phyloP scores from a whole-genome alignment of 2,888 invertebrate species.

The Deilephila elpenor region DNA sequence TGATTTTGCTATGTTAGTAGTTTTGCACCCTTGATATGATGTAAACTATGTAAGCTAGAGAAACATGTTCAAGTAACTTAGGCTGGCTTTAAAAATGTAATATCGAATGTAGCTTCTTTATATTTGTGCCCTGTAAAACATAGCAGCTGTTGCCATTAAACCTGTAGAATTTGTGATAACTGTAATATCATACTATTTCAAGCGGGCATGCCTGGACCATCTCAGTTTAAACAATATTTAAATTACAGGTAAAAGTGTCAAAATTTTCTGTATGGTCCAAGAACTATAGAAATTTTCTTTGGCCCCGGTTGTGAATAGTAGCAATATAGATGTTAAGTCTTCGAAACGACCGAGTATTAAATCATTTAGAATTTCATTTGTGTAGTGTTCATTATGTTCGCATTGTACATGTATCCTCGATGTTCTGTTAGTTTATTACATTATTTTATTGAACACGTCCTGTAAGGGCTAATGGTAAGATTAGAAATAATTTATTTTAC shows the following conservation, averaged over 20 bases:
- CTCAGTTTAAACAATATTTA: not conserved
- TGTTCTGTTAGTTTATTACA: constrained; percentile 3
- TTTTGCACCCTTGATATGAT: too few relatives aligned
- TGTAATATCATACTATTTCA: not conserved
- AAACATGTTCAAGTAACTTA: not conserved
- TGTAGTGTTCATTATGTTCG: constrained; percentile 10
- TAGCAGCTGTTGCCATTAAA: not conserved
- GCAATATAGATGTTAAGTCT: constrained; percentile 48
- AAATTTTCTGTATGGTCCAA: not conserved
- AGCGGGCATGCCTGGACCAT: not conserved
- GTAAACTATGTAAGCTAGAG: too few relatives aligned
- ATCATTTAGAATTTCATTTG: constrained; percentile 24
- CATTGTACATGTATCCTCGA: not conserved
- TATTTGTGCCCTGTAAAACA: not conserved
- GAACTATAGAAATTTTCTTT: constrained; percentile 34
- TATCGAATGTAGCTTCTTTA: not conserved
- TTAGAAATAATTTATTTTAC: constrained; percentile 56
- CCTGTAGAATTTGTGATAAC: not conserved
- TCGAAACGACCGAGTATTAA: constrained; percentile 28
- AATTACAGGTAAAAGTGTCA: not conserved
- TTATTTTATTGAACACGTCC: constrained; percentile 35
- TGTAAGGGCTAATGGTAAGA: constrained; percentile 52
- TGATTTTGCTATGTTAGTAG: not conserved
- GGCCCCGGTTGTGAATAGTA: constrained; percentile 60
- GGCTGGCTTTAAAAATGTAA: constrained; percentile 6